Conservation (phyloP, 2,797 vertebrate species). For the Gymnopithys bicolor region DNA sequence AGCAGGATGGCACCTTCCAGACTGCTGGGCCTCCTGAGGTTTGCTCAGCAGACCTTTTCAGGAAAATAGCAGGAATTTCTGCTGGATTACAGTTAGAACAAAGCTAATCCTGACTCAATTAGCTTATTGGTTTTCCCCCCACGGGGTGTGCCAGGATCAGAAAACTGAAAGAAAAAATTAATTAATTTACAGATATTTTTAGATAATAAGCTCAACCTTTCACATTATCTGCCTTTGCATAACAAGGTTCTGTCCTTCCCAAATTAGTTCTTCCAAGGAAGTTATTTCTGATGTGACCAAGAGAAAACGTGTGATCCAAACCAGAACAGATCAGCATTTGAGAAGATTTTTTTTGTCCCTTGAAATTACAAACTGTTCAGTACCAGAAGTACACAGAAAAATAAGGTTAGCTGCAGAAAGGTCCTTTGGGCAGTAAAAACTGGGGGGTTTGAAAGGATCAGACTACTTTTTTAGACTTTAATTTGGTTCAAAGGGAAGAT, state of each 20-base stretch:
- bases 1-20: neutral
- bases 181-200: slow-evolving; percentile 4
- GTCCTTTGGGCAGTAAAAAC: neutral
- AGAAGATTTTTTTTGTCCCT: neutral
- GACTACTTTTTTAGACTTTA: neutral
- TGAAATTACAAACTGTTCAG: neutral
- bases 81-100: slow-evolving; percentile 3
- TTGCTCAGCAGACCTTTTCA: neutral
- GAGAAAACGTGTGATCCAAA: neutral
- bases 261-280: neutral
- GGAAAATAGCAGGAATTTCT: slow-evolving; percentile 33
- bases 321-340: neutral
- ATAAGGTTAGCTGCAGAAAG: neutral
- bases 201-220: neutral
- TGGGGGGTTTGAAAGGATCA: neutral
- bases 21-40: neutral
- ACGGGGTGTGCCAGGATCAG: neutral
- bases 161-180: neutral
- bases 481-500: no score
- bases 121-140: slow-evolving; percentile 1
- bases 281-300: neutral
- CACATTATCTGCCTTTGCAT: neutral
- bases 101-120: slow-evolving; percentile 36
- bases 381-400: neutral
- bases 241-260: neutral